These are phyloP conservation scores for Nephrotoma flavescens DNA, from an alignment of 2,888 invertebrate species.

Conservation along the genomic window DNA sequence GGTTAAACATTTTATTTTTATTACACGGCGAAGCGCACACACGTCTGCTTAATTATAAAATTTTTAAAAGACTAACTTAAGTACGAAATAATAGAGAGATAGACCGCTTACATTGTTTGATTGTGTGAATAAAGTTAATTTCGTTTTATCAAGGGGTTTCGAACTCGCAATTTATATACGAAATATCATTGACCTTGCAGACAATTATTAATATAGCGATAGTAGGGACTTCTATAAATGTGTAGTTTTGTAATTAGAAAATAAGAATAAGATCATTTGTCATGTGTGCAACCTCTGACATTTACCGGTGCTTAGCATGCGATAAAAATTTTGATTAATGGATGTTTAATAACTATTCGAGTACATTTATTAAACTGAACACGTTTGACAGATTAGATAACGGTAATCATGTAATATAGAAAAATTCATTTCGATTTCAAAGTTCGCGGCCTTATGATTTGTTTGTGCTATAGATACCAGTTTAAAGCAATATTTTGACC, in stretches of 20 bases:
- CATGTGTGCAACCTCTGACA: not conserved
- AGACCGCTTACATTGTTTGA: not conserved
- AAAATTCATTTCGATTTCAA: too few species aligned
- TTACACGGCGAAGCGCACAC: not conserved
- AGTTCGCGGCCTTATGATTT: too few species aligned
- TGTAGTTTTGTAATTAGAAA: not conserved
- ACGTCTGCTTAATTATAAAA: not conserved
- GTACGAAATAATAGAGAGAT: not conserved
- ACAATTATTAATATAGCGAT: not conserved
- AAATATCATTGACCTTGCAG: not conserved
- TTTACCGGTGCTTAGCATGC: not conserved
- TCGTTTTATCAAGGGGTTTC: not conserved
- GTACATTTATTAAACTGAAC: not conserved
- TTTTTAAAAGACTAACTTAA: not conserved
- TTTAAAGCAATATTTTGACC: too few species aligned
- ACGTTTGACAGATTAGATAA: not conserved
- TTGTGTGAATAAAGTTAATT: not conserved
- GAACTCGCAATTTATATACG: not conserved
- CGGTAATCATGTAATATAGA: not conserved
- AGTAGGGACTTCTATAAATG: not conserved
- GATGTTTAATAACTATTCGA: not conserved
- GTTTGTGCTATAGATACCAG: too few species aligned
- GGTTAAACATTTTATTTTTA: not conserved
- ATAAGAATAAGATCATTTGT: not conserved
- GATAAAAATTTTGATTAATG: not conserved